Base-by-base conservation (phyloP, 2,113 vertebrate genomes). In the Podilymbus podiceps region DNA sequence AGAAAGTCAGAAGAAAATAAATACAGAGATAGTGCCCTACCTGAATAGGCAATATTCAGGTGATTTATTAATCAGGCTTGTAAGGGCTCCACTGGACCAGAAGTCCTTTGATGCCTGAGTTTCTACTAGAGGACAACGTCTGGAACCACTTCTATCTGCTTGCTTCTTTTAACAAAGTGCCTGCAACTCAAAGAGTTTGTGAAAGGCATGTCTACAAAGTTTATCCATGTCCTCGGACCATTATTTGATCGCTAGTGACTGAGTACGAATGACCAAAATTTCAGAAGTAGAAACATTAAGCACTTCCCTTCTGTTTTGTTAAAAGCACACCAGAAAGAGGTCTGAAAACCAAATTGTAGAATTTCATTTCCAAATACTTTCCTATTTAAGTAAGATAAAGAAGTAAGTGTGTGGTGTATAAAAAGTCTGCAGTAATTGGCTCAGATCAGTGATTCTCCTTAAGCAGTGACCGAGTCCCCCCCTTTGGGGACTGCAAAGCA, bases 1-100 rank as follows among this genome's bases (percentile, higher is more conserved):
- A 89, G 56, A 81, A 95, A 82, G 35, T 69, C 33, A 67, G 53
- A 92, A 94, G 53, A 31, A 94, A 87, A 88, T 93, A 38, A 66
- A 75, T 84, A 5, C 40, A 85, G 62, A 40, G 44, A 18, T 14
- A 79, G 22, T 77, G 38, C 33, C 55, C 50, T 88, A 33, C 75
- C 0, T n/a, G n/a, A n/a, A n/a, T n/a, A 0, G 35, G 31, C 44
- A 63, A 33, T 89, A 87, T 83, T 35, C 69, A 59, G 13, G 46
- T 90, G 68, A 55, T 75, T 31, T 93, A 91, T 84, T 12, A n/a
- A 90, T 83, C n/a, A 52, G 33, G 28, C 44, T 67, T 85, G 21
- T 66, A 73, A 63, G 59, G 60, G 23, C 30, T 87, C 27, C 20
- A 9, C 33, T 60, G 59, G 46, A 69, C 33, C 42, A 90, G 62